A percentile compares a stretch with the other conserved stretches of the same genome.
Evolutionary conservation across 1,140 invertebrate genomes (phyloP).

Genomic region (Drosophila murphyi): DNA sequence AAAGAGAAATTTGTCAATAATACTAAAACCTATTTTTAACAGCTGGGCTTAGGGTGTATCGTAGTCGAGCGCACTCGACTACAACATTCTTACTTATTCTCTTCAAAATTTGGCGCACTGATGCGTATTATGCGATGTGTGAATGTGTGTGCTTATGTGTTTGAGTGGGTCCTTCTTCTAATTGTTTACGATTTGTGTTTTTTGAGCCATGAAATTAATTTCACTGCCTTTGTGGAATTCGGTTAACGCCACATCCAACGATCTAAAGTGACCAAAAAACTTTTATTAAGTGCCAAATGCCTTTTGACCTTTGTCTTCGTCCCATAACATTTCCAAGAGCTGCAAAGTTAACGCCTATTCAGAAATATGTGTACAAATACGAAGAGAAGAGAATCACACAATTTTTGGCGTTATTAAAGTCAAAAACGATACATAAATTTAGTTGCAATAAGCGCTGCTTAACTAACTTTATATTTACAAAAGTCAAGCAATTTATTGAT

Average conservation of each 20-base stretch:
- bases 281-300: slow-evolving; percentile 26
- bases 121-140: background rate
- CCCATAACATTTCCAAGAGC: background rate
- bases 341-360: slow-evolving; percentile 10
- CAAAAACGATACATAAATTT: background rate
- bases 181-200: slow-evolving; percentile 73
- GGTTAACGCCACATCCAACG: slow-evolving; percentile 11
- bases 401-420: slow-evolving; percentile 7
- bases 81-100: slow-evolving; percentile 8
- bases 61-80: background rate
- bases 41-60: background rate
- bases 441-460: background rate
- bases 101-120: background rate
- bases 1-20: no score
- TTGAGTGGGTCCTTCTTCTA: slow-evolving; percentile 30
- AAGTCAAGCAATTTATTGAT: no score
- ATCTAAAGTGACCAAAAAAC: slow-evolving; percentile 21
- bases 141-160: slow-evolving; percentile 12
- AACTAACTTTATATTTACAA: no score
- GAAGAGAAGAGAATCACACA: background rate
- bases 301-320: slow-evolving; percentile 17
- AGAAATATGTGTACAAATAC: background rate
- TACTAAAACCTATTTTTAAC: no score
- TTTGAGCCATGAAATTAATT: slow-evolving; percentile 79
- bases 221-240: slow-evolving; percentile 34